phyloP scores from a whole-genome alignment of 1,140 invertebrate species.

The Condylostylus longicornis region DNA sequence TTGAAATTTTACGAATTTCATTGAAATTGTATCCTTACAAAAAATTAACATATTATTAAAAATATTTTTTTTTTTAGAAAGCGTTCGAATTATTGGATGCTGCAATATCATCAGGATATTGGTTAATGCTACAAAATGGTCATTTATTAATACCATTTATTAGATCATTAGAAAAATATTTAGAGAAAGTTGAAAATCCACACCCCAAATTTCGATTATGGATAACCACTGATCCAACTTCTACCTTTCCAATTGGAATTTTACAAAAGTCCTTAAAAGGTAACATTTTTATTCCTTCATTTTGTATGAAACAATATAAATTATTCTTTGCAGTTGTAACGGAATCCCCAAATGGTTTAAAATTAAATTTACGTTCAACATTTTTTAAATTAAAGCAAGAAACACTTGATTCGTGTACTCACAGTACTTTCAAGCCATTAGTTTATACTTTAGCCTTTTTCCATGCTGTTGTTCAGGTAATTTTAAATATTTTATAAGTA shows the following conservation, averaged over 20 bases:
- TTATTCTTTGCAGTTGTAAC: constrained; percentile 54
- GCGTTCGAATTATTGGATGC: constrained; percentile 56
- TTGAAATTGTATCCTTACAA: background rate
- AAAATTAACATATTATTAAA: background rate
- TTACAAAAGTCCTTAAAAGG: constrained; percentile 73
- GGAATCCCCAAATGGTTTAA: constrained; percentile 77
- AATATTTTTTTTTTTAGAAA: too few relatives aligned
- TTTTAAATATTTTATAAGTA: constrained; percentile 8
- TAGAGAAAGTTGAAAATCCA: constrained; percentile 61
- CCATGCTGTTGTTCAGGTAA: constrained; percentile 72
- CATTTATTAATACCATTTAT: constrained; percentile 71
- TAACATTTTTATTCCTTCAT: constrained; percentile 18
- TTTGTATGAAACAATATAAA: background rate
- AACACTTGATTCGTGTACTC: constrained; percentile 52
- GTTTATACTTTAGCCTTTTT: constrained; percentile 80
- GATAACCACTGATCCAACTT: constrained; percentile 77
- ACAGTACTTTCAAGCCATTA: constrained; percentile 57
- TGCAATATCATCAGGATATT: constrained; percentile 61
- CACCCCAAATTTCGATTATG: constrained; percentile 84
- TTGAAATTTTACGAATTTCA: too few relatives aligned
- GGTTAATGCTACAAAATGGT: constrained; percentile 84
- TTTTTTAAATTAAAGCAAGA: constrained; percentile 66
- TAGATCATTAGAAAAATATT: constrained; percentile 59
- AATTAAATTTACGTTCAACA: constrained; percentile 75
- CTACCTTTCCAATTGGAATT: constrained; percentile 74